phyloP scores from a whole-genome alignment of 2,113 vertebrate species.

The Agelaius tricolor region DNA sequence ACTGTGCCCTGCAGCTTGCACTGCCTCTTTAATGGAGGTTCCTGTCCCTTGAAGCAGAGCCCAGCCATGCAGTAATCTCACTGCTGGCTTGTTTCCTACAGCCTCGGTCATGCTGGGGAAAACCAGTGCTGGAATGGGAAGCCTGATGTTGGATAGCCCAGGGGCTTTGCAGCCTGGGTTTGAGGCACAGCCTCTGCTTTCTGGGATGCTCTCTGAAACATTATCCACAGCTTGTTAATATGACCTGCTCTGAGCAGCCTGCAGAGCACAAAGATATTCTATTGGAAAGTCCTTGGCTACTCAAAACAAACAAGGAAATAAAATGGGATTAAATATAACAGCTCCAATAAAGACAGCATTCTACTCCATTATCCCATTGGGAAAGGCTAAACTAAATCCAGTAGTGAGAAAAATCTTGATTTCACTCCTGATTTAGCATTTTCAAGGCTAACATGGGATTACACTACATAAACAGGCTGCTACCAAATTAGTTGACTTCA shows the following conservation, averaged over 20 bases:
- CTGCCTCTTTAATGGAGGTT: background rate
- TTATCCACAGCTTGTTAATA: background rate
- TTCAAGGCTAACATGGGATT: background rate
- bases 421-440: slow-evolving; percentile 24
- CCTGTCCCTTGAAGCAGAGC: background rate
- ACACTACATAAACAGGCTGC: background rate
- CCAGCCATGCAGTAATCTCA: background rate
- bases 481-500: background rate
- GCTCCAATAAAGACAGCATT: background rate
- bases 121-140: background rate
- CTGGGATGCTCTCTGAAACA: background rate
- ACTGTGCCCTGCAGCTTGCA: background rate
- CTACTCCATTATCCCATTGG: background rate
- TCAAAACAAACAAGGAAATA: background rate
- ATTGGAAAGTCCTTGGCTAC: background rate
- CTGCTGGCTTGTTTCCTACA: background rate
- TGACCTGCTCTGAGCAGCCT: background rate
- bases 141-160: background rate
- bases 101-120: background rate
- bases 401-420: background rate
- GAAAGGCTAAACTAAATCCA: background rate
- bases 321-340: background rate
- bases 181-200: background rate
- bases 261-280: background rate
- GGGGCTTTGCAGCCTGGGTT: background rate